phyloP scores from a whole-genome alignment of 2,888 invertebrate genomes.

The Eilema caniola region DNA sequence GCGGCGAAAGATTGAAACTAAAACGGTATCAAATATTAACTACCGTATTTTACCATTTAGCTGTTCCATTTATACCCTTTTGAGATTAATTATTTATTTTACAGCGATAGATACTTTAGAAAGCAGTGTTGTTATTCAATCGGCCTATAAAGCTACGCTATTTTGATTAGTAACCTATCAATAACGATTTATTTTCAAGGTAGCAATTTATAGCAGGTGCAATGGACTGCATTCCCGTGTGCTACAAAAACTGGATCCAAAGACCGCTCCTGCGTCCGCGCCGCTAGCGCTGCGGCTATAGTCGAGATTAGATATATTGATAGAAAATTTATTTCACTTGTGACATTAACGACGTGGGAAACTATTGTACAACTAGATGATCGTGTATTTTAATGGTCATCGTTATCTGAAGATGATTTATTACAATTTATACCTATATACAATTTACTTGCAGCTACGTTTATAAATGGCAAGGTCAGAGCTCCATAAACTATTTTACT shows the following conservation, averaged over 20 bases:
- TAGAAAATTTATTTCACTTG: slow-evolving; percentile 67
- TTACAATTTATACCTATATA: not conserved
- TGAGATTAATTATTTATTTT: slow-evolving; percentile 16
- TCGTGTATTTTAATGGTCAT: not conserved
- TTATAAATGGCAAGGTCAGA: not conserved
- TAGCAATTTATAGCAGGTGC: slow-evolving; percentile 71
- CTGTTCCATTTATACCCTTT: slow-evolving; percentile 3
- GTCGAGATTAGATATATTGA: slow-evolving; percentile 71
- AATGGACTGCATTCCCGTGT: slow-evolving; percentile 78
- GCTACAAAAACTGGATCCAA: slow-evolving; percentile 82
- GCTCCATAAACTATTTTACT: not conserved
- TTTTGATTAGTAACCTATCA: slow-evolving; percentile 59
- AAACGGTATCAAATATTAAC: not conserved
- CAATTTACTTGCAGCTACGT: not conserved
- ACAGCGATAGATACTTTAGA: slow-evolving; percentile 27
- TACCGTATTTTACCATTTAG: slow-evolving; percentile 8
- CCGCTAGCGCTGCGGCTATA: slow-evolving; percentile 43
- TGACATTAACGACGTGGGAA: slow-evolving; percentile 59
- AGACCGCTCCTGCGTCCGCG: slow-evolving; percentile 57
- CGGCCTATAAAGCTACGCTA: slow-evolving; percentile 39
- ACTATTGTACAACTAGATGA: slow-evolving; percentile 45
- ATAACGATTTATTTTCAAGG: slow-evolving; percentile 63
- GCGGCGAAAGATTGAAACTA: slow-evolving; percentile 5
- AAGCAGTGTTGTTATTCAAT: slow-evolving; percentile 42
- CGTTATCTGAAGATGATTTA: slow-evolving; percentile 2